These are phyloP conservation scores for Thrips palmi DNA, from an alignment of 1,140 invertebrate species.

Conservation along the genomic window DNA sequence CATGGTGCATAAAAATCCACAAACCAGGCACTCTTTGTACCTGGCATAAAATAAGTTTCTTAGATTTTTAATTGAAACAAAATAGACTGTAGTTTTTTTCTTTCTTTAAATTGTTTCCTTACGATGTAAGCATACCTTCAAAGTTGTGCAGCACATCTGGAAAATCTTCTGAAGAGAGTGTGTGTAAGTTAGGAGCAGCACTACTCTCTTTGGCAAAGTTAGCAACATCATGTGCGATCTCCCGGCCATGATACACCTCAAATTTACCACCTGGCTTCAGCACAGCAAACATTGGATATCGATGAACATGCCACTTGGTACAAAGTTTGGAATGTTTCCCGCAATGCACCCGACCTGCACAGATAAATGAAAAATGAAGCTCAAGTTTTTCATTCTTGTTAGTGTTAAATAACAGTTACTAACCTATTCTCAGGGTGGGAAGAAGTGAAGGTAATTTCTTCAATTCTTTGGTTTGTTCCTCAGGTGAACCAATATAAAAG, in stretches of 20 bases:
- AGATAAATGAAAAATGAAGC: slow-evolving; percentile 12
- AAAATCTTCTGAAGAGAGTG: slow-evolving; percentile 39
- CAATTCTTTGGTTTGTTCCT: slow-evolving; percentile 31
- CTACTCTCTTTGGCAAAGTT: slow-evolving; percentile 46
- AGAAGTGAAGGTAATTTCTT: slow-evolving; percentile 40
- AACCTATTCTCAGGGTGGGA: slow-evolving; percentile 34
- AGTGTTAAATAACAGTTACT: slow-evolving; percentile 7
- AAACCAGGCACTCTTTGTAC: slow-evolving; percentile 37
- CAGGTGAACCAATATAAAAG: slow-evolving; percentile 35
- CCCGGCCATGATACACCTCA: slow-evolving; percentile 49
- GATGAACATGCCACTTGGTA: slow-evolving; percentile 29
- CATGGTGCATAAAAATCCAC: slow-evolving; percentile 68
- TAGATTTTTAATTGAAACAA: slow-evolving; percentile 1
- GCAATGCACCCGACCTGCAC: slow-evolving; percentile 41
- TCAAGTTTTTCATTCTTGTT: too few relatives aligned
- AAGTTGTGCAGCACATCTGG: slow-evolving; percentile 25
- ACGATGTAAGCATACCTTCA: slow-evolving; percentile 18
- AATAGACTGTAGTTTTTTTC: background rate
- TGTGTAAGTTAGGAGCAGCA: slow-evolving; percentile 38
- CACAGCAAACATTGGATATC: slow-evolving; percentile 50
- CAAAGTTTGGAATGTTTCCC: slow-evolving; percentile 31
- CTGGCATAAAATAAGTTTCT: slow-evolving; percentile 18
- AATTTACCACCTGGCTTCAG: slow-evolving; percentile 49
- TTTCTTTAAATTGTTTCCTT: background rate
- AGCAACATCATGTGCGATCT: slow-evolving; percentile 40